A percentile compares a stretch with the other conserved stretches of the same genome.
Conservation (phyloP, 2,888 invertebrate genomes). For the Tridacna gigas region DNA sequence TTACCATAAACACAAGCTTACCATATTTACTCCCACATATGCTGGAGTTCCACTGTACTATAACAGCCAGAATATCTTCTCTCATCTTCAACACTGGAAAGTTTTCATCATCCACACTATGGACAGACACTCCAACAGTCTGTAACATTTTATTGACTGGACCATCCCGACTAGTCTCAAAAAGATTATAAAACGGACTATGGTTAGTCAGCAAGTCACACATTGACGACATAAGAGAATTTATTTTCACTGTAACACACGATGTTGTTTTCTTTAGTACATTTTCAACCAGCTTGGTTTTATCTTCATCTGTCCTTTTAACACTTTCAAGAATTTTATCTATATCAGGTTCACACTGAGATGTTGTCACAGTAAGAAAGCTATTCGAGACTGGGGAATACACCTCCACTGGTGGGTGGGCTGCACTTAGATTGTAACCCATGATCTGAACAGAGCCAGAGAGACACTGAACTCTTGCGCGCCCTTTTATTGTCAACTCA, state of each 20-base stretch:
- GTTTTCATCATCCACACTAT: conserved; percentile 26
- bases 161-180: conserved; percentile 35
- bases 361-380: conserved; percentile 66
- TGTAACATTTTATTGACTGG: conserved; percentile 48
- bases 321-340: conserved; percentile 19
- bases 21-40: too few species aligned
- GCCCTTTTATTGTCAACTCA: conserved; percentile 69
- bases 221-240: conserved; percentile 56
- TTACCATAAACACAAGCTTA: too few species aligned
- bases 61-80: conserved; percentile 16
- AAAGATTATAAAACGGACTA: conserved; percentile 33
- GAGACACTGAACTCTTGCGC: conserved; percentile 61
- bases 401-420: conserved; percentile 51
- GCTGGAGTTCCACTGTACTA: neutral
- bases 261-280: conserved; percentile 32
- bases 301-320: neutral
- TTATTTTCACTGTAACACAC: conserved; percentile 62
- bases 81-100: conserved; percentile 29
- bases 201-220: conserved; percentile 68
- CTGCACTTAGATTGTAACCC: conserved; percentile 61
- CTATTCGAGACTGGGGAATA: conserved; percentile 75
- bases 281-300: neutral
- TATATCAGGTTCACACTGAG: conserved; percentile 38
- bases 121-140: conserved; percentile 38
- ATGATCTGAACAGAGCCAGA: conserved; percentile 66